phyloP scores from a whole-genome alignment of 2,113 vertebrate genomes.

The Oenanthe oenanthe region DNA sequence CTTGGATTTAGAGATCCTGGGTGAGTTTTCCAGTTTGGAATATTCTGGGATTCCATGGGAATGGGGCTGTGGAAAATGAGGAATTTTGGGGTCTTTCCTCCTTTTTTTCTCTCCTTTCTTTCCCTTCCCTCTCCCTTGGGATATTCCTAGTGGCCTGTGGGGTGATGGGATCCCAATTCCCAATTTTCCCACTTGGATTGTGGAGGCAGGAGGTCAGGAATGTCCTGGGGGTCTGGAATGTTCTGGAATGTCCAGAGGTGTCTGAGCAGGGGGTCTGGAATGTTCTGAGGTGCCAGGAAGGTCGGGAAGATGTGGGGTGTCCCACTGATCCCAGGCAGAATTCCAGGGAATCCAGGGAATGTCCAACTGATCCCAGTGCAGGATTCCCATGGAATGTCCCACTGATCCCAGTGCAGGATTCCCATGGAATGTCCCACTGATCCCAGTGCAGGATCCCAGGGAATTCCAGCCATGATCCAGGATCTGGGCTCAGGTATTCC shows the following conservation, averaged over 20 bases:
- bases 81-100: not conserved
- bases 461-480: not conserved
- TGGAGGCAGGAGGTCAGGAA: not conserved
- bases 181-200: accelerated
- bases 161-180: not conserved
- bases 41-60: not conserved
- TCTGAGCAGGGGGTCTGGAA: too few relatives aligned
- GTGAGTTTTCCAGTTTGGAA: not conserved
- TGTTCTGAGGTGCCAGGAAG: not conserved
- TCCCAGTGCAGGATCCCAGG: not conserved
- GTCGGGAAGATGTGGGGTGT: not conserved
- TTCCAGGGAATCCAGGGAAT: too few relatives aligned
- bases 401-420: not conserved
- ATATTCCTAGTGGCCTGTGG: not conserved
- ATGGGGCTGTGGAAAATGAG: not conserved
- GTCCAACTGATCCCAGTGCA: not conserved
- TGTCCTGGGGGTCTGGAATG: not conserved
- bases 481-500: not conserved
- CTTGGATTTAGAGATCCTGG: not conserved
- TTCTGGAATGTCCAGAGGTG: not conserved
- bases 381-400: not conserved
- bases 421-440: not conserved
- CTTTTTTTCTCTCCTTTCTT: not conserved
- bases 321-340: not conserved
- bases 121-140: too few relatives aligned